Evolutionary conservation across 2,797 vertebrate species (phyloP).

Genomic region (Peromyscus eremicus): DNA sequence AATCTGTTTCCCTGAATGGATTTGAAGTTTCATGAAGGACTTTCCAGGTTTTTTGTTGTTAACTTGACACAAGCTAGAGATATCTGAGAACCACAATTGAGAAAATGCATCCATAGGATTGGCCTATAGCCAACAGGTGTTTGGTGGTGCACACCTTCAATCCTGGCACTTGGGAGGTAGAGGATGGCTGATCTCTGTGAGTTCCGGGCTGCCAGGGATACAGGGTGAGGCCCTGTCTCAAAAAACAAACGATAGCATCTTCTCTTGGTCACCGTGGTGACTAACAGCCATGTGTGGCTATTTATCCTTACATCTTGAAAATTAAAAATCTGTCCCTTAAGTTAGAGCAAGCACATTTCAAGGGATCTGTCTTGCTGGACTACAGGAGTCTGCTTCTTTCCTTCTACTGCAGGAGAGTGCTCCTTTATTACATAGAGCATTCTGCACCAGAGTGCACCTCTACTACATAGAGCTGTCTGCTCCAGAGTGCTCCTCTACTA

Average conservation of each 20-base stretch:
- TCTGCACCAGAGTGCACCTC: neutral
- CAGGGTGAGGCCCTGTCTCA: neutral
- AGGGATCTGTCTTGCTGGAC: neutral
- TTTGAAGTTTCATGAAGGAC: neutral
- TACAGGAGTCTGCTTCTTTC: neutral
- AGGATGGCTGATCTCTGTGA: neutral
- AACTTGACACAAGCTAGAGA: neutral
- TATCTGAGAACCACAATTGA: neutral
- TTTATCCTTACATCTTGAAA: conserved; percentile 1
- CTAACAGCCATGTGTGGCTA: neutral
- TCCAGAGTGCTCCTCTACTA: no score
- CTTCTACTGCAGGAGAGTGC: neutral
- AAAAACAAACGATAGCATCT: neutral
- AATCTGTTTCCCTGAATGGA: neutral
- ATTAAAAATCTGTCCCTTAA: neutral
- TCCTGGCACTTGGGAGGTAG: neutral
- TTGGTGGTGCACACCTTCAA: neutral
- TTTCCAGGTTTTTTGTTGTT: neutral
- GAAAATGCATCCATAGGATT: neutral
- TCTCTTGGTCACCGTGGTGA: neutral
- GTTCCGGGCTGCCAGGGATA: neutral
- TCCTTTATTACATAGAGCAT: neutral
- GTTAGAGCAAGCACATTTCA: neutral
- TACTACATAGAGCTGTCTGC: no score
- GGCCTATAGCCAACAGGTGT: neutral